Evolutionary conservation across 2,888 invertebrate species (phyloP).

Genomic region (Baccha elongata): DNA sequence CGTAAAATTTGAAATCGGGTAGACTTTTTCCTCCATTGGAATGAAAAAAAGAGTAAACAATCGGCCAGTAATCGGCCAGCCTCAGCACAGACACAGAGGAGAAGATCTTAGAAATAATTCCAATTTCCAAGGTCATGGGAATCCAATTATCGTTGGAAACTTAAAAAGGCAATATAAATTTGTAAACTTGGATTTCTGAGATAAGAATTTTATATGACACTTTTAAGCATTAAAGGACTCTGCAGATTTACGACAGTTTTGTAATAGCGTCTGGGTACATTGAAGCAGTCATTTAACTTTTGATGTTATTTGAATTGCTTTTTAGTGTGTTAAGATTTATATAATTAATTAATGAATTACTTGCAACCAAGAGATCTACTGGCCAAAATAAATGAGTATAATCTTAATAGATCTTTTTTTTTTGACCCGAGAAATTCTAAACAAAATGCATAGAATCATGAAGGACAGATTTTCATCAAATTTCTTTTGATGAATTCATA

Average conservation of each 20-base stretch:
- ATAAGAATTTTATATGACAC: conserved; percentile 12
- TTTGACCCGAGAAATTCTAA: too few species aligned
- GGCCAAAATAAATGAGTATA: too few species aligned
- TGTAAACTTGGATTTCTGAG: conserved; percentile 16
- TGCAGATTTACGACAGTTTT: conserved; percentile 40
- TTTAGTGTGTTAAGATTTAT: too few species aligned
- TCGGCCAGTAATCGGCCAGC: background rate
- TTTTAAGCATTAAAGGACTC: conserved; percentile 11
- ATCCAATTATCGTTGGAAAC: conserved; percentile 5
- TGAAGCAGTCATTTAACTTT: conserved; percentile 25
- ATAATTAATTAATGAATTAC: too few species aligned
- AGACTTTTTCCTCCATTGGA: conserved; percentile 34
- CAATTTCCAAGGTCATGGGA: conserved; percentile 67
- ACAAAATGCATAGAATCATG: too few species aligned
- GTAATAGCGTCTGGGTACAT: conserved; percentile 5
- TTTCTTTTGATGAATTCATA: too few species aligned
- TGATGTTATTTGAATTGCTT: too few species aligned
- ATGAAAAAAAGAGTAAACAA: background rate
- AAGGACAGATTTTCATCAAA: too few species aligned
- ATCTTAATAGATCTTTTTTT: too few species aligned
- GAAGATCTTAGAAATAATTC: conserved; percentile 32
- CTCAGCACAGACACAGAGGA: background rate
- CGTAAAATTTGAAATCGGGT: background rate
- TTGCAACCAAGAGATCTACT: too few species aligned
- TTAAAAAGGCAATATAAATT: background rate